Evolutionary conservation across 2,797 vertebrate genomes (phyloP).

Genomic region (Meda fulgida): DNA sequence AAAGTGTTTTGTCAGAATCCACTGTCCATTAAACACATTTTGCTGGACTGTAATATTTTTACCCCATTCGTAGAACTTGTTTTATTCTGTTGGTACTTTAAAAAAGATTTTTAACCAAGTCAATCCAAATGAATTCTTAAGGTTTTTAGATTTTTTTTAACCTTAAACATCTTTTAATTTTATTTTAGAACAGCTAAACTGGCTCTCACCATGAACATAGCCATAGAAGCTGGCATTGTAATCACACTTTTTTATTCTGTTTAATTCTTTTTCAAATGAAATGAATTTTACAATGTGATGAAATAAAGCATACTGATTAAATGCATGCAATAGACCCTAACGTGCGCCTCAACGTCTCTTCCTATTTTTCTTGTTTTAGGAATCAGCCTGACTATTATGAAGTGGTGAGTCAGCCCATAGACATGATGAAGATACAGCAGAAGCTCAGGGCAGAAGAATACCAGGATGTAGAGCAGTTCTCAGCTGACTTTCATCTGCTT

Average conservation of each 20-base stretch:
- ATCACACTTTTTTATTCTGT: not conserved
- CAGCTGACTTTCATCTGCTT: constrained; percentile 93
- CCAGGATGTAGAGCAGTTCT: constrained; percentile 90
- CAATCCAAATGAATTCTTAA: not conserved
- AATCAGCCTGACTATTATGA: constrained; percentile 99
- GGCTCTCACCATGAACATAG: not conserved
- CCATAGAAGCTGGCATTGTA: not conserved
- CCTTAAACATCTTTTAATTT: not conserved
- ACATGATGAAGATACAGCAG: constrained; percentile 98
- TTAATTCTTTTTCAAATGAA: not conserved
- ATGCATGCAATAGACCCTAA: not conserved
- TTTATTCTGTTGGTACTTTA: not conserved
- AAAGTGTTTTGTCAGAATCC: not conserved
- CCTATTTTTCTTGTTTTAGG: constrained; percentile 70
- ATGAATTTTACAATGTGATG: not conserved
- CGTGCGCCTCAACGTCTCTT: constrained; percentile 9
- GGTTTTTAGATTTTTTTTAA: too few species aligned
- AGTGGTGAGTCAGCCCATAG: constrained; percentile 94
- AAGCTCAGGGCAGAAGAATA: constrained; percentile 98
- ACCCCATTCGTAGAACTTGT: not conserved
- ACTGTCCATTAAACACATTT: not conserved
- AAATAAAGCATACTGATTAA: not conserved
- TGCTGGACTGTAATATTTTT: not conserved
- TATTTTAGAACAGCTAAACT: not conserved
- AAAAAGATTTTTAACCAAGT: too few species aligned